phyloP scores from a whole-genome alignment of 1,140 invertebrate species.

The Planococcus citri region DNA sequence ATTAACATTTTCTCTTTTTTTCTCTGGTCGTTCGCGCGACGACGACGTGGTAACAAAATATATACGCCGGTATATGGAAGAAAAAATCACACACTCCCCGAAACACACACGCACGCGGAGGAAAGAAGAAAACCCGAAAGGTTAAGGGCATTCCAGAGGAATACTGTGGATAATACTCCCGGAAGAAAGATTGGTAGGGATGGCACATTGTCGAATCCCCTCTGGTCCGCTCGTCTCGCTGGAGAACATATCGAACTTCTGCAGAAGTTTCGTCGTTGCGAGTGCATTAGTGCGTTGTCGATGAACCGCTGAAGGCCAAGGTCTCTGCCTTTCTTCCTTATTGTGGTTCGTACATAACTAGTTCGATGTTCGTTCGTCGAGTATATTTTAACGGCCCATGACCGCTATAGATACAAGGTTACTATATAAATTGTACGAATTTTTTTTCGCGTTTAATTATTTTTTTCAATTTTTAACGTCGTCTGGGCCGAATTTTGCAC shows the following conservation, averaged over 20 bases:
- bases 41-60: no score
- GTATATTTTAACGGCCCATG: slow-evolving; percentile 6
- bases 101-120: no score
- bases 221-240: slow-evolving; percentile 17
- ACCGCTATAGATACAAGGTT: neutral
- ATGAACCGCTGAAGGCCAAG: slow-evolving; percentile 18
- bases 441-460: neutral
- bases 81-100: slow-evolving; percentile 2
- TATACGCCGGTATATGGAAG: neutral
- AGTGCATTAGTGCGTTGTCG: slow-evolving; percentile 18
- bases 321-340: slow-evolving; percentile 15
- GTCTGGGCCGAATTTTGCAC: neutral
- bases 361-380: slow-evolving; percentile 1
- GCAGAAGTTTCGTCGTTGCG: slow-evolving; percentile 14
- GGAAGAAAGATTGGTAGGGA: slow-evolving; percentile 12
- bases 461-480: neutral
- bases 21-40: neutral
- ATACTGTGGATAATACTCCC: neutral
- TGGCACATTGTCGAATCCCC: slow-evolving; percentile 14
- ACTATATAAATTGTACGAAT: neutral
- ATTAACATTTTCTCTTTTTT: neutral
- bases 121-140: slow-evolving; percentile 4
- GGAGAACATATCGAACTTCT: slow-evolving; percentile 14
- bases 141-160: neutral
- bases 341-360: slow-evolving; percentile 14